These are phyloP conservation scores for Anthonomus grandis DNA, from an alignment of 1,140 invertebrate genomes.

Conservation along the genomic window DNA sequence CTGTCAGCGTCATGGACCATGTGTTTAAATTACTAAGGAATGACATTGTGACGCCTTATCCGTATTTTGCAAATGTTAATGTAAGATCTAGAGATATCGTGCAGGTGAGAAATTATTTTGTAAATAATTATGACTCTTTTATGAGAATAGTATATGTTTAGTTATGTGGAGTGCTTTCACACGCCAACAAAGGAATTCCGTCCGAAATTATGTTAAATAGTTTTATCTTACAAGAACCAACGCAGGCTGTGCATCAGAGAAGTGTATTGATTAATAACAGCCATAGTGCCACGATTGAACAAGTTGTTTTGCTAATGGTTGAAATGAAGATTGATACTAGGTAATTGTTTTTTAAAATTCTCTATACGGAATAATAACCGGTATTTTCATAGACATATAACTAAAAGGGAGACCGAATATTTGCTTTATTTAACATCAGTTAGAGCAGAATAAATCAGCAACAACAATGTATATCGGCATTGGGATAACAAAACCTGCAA, in stretches of 20 bases:
- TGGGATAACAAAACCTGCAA: too few species aligned
- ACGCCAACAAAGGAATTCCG: slow-evolving; percentile 4
- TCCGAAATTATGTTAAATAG: slow-evolving; percentile 18
- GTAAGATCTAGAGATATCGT: slow-evolving; percentile 68
- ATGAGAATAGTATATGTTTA: slow-evolving; percentile 10
- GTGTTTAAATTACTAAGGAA: slow-evolving; percentile 62
- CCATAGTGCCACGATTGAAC: slow-evolving; percentile 20
- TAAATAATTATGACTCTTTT: too few species aligned
- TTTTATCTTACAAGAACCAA: slow-evolving; percentile 8
- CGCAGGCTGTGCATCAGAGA: slow-evolving; percentile 11
- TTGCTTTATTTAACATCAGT: too few species aligned
- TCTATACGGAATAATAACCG: too few species aligned
- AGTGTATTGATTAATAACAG: slow-evolving; percentile 7
- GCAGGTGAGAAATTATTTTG: slow-evolving; percentile 60
- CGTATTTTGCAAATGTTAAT: slow-evolving; percentile 69
- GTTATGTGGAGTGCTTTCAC: slow-evolving; percentile 33
- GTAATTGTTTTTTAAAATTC: slow-evolving; percentile 1
- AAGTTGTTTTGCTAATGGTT: slow-evolving; percentile 41
- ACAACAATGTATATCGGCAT: too few species aligned
- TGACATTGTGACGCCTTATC: slow-evolving; percentile 57
- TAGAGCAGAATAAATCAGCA: too few species aligned
- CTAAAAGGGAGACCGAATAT: too few species aligned
- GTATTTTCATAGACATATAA: too few species aligned
- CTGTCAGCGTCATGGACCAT: slow-evolving; percentile 69
- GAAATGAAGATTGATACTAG: slow-evolving; percentile 59